phyloP scores from a whole-genome alignment of 2,113 vertebrate species.

The Sakesphorus luctuosus region DNA sequence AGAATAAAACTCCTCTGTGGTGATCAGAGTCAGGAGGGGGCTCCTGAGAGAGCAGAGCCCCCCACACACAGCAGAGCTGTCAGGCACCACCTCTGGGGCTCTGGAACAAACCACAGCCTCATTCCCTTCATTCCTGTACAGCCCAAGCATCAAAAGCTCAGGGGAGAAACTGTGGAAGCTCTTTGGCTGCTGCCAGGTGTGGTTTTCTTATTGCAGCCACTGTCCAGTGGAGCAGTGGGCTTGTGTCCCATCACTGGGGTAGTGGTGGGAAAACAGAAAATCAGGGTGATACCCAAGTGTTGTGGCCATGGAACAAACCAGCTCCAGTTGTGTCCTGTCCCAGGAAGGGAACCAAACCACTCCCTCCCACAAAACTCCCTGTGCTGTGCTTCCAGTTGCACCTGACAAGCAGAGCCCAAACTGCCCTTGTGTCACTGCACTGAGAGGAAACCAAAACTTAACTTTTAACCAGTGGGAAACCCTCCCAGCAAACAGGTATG shows the following conservation, averaged over 20 bases:
- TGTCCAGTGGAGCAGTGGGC: neutral
- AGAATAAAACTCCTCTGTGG: neutral
- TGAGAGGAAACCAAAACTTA: neutral
- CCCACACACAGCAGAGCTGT: neutral
- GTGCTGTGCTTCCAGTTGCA: neutral
- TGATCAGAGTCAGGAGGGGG: neutral
- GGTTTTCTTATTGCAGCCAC: neutral
- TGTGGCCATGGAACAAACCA: neutral
- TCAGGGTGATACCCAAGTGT: accelerated
- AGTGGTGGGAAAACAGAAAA: neutral
- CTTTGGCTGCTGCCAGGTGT: neutral
- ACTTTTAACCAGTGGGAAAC: neutral
- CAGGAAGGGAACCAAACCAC: neutral
- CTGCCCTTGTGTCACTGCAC: neutral
- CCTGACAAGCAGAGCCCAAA: neutral
- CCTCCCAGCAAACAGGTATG: neutral
- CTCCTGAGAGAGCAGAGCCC: neutral
- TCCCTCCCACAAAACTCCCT: neutral
- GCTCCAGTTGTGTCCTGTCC: neutral
- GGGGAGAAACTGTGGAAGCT: neutral
- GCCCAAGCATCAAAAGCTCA: neutral
- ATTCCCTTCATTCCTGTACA: neutral
- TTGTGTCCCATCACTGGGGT: neutral
- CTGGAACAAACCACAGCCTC: neutral
- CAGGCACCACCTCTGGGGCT: accelerated